These are phyloP conservation scores for Lepeophtheirus nordmannii DNA, from an alignment of 2,888 invertebrate species.

Conservation along the genomic window DNA sequence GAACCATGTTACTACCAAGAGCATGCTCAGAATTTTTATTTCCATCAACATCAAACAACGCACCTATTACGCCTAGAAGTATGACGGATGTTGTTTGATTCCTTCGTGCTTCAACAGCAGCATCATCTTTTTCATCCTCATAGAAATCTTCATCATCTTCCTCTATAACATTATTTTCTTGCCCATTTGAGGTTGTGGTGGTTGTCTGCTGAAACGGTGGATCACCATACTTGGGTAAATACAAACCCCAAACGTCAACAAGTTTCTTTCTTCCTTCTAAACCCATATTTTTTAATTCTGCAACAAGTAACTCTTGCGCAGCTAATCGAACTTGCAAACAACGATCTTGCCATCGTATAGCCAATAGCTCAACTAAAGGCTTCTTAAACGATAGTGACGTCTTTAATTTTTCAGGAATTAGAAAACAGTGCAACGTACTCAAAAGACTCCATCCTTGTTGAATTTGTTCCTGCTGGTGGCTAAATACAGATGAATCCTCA, in stretches of 20 bases:
- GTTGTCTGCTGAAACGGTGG: constrained; percentile 14
- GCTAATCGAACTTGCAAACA: constrained; percentile 90
- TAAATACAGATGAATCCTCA: constrained; percentile 47
- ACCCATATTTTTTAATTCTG: constrained; percentile 75
- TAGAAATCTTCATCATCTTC: constrained; percentile 75
- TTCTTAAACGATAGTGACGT: constrained; percentile 58
- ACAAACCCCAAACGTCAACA: constrained; percentile 51
- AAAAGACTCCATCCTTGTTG: constrained; percentile 94
- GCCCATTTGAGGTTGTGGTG: constrained; percentile 35
- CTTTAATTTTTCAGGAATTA: constrained; percentile 80
- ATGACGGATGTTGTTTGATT: constrained; percentile 96
- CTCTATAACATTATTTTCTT: constrained; percentile 63
- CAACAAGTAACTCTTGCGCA: constrained; percentile 80
- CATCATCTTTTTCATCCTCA: constrained; percentile 54
- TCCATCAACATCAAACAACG: constrained; percentile 94
- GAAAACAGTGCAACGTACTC: constrained; percentile 86
- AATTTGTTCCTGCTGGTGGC: constrained; percentile 75
- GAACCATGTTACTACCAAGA: constrained; percentile 1
- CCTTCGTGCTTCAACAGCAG: constrained; percentile 65
- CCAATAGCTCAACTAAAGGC: constrained; percentile 95
- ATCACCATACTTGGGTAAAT: constrained; percentile 20
- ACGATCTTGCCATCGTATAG: constrained; percentile 94
- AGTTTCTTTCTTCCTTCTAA: constrained; percentile 77
- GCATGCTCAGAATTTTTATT: constrained; percentile 15
- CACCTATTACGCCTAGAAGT: constrained; percentile 86